Conservation (phyloP, 2,113 vertebrate genomes). For the Ahaetulla prasina region DNA sequence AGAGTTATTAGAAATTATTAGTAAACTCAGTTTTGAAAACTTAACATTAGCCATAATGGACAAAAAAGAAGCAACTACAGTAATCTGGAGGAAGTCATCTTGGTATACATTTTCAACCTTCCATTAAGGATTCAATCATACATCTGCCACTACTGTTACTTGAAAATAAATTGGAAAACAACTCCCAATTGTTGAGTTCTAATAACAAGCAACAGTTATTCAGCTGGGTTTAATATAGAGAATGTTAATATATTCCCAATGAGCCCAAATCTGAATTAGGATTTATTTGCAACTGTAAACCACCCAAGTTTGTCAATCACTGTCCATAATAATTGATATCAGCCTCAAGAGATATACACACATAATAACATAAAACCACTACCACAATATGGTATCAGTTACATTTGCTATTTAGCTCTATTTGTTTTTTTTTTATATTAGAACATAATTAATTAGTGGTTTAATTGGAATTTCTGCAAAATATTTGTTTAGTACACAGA, state of each 20-base stretch:
- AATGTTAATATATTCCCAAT: slow-evolving; percentile 31
- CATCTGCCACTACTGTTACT: slow-evolving; percentile 12
- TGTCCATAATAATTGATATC: slow-evolving; percentile 23
- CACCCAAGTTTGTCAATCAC: background rate
- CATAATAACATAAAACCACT: slow-evolving; percentile 22
- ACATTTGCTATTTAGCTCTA: background rate
- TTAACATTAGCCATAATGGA: background rate
- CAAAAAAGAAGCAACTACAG: background rate
- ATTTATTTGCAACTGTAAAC: slow-evolving; percentile 26
- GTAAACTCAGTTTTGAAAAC: background rate
- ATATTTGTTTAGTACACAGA: slow-evolving; percentile 20
- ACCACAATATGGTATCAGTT: background rate
- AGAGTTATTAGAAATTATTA: background rate
- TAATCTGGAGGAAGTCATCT: background rate
- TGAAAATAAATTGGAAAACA: slow-evolving; percentile 23
- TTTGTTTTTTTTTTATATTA: slow-evolving; percentile 23
- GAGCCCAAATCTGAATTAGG: slow-evolving; percentile 21
- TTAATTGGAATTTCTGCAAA: slow-evolving; percentile 32
- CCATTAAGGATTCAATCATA: background rate
- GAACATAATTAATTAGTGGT: slow-evolving; percentile 26
- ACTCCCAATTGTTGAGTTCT: slow-evolving; percentile 1
- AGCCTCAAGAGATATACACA: slow-evolving; percentile 1
- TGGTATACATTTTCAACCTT: background rate
- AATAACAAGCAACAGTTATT: slow-evolving; percentile 26
- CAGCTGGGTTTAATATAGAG: slow-evolving; percentile 1